Evolutionary conservation across 2,797 vertebrate species (phyloP), one percentile per base, ranked within the genome.

Genomic region (Chelonia mydas): DNA sequence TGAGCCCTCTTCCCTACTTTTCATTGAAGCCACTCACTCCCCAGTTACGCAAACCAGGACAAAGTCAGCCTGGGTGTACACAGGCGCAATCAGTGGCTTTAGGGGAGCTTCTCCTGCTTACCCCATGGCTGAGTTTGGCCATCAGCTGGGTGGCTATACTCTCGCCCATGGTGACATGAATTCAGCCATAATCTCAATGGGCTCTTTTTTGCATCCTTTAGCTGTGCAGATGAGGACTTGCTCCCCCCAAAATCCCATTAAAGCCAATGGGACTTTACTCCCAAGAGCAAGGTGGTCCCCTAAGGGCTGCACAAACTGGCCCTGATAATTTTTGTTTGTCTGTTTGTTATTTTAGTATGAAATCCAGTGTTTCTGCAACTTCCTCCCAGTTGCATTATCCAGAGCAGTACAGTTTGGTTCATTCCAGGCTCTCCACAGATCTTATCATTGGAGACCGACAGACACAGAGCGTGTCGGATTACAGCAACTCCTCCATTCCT

Each of bases 191-290:
- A 41, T 41, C 65, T 72, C 65, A 92, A 81, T 0, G 1, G 97
- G 90, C 86, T 95, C 96, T 89, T 95, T 97, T 94, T 96, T 96
- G 92, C 92, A 91, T 61, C 90, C 89, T 81, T 94, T 97, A 97
- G 93, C 86, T 90, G 54, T 53, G 86, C 84, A 85, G 74, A 41
- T 19, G 95, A 80, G 94, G 95, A 91, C 88, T 93, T 6, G 27
- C 59, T 93, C 59, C 80, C 82, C 92, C 88, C 77, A 82, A 12
- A 11, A 78, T 21, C 86, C 86, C 86, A 65, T 61, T 11, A 89
- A 55, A 93, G n/a, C 59, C 83, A 95, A n/a, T 87, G 90, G 86
- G 74, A 83, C 57, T 83, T 76, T 45, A 28, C 6, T 95, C 84
- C 88, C 0, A 31, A 45, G 54, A 31, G 25, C 25, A 33, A 57